Evolutionary conservation across 23 tunicate genomes (phyloP).

Genomic region (Pegea sp.): DNA sequence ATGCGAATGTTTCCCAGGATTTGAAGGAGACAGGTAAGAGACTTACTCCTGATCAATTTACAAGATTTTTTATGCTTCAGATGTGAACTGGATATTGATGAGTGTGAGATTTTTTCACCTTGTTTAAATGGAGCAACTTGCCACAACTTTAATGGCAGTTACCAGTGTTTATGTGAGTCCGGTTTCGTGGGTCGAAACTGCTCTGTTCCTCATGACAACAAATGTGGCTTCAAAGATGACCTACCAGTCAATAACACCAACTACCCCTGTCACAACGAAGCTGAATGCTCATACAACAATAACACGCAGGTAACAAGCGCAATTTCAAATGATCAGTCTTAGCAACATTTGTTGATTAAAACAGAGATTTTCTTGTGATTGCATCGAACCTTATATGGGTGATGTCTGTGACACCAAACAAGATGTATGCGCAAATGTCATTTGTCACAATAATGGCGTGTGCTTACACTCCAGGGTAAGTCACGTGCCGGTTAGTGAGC

Average conservation of each 20-base stretch:
- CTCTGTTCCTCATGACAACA: neutral
- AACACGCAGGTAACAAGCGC: no score
- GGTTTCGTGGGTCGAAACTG: slow-evolving; percentile 21
- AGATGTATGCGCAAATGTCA: neutral
- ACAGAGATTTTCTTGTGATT: neutral
- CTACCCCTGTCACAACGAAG: neutral
- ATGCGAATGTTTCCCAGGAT: slow-evolving; percentile 19
- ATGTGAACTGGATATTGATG: slow-evolving; percentile 28
- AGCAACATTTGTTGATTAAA: no score
- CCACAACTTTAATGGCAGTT: slow-evolving; percentile 19
- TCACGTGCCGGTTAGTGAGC: neutral
- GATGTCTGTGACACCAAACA: neutral
- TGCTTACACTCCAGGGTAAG: neutral
- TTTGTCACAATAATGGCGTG: neutral
- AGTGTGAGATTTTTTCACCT: slow-evolving; percentile 11
- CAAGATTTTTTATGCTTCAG: slow-evolving; percentile 5
- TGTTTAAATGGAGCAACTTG: slow-evolving; percentile 37
- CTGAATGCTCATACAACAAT: neutral
- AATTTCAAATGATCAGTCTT: no score
- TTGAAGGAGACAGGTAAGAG: slow-evolving; percentile 19
- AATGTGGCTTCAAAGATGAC: neutral
- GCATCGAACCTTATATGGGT: neutral
- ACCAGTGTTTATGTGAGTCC: slow-evolving; percentile 21
- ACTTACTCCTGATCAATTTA: neutral
- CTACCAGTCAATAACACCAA: neutral